Evolutionary conservation across 2,797 vertebrate species (phyloP).

Genomic region (Ctenopoma kingsleyae): DNA sequence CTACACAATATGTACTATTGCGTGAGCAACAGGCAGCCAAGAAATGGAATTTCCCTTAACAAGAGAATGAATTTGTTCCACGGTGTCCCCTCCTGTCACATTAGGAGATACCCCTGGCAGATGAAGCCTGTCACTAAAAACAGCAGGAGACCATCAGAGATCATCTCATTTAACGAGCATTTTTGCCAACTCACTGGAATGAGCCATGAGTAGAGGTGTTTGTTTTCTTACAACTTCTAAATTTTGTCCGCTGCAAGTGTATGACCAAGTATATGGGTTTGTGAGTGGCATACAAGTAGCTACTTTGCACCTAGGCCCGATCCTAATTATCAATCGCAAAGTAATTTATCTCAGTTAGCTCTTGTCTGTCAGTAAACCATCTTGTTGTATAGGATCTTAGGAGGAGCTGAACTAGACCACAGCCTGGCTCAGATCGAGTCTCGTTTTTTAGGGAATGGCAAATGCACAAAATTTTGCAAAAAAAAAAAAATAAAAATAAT

Average conservation of each 20-base stretch:
- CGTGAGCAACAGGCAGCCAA: conserved; percentile 57
- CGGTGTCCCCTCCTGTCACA: conserved; percentile 61
- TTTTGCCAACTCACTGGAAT: conserved; percentile 37
- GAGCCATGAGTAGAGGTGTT: conserved; percentile 20
- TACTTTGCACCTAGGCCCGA: no score
- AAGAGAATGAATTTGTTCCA: conserved; percentile 79
- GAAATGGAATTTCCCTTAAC: conserved; percentile 70
- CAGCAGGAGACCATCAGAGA: conserved; percentile 58
- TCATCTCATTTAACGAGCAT: conserved; percentile 49
- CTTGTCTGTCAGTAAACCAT: no score
- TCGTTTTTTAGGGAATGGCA: no score
- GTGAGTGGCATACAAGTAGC: no score
- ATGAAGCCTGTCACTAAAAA: conserved; percentile 73
- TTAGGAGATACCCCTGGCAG: conserved; percentile 45
- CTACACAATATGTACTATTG: conserved; percentile 57
- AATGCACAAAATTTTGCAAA: neutral
- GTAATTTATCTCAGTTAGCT: no score
- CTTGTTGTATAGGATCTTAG: no score
- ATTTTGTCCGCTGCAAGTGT: neutral
- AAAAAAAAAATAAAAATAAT: no score
- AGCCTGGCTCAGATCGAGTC: no score
- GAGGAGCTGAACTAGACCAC: no score
- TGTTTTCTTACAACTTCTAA: neutral
- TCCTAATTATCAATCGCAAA: no score
- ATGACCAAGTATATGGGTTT: no score